Base-by-base conservation (phyloP, 2,113 vertebrate species). In the Heloderma charlesbogerti region DNA sequence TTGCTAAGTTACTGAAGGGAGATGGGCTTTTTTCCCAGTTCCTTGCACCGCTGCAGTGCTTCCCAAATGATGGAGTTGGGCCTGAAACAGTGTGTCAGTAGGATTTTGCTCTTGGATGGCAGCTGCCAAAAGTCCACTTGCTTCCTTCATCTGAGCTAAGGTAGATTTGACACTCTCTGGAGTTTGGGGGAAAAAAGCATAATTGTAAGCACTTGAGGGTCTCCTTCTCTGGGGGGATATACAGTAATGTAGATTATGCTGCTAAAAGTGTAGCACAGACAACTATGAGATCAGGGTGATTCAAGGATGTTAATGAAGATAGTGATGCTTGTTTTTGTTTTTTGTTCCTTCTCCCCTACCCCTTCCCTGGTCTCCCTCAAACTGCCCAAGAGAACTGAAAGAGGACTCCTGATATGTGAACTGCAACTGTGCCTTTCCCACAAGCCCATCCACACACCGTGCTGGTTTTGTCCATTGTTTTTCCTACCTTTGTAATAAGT, bases 161-260 rank as follows among this genome's bases (percentile, higher is more conserved):
- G 75, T 48, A 29, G 0, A 0, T 0, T 40, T 71, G 78, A 63
- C 85, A 45, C 72, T 86, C 18, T 1, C 8, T 67, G 31, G 10
- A 48, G 25, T 51, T 22, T 37, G 6, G n/a, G n/a, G n/a, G 48
- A 27, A 57, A 43, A 27, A 51, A 66, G 29, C 45, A 67, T 66
- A 37, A 34, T 71, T 72, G 25, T 60, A 82, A 84, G 57, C 72
- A 67, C 34, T 67, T 66, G 43, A 67, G 34, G 20, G 15, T 51
- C 45, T 45, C 37, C 20, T 40, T 74, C 4, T 31, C 18, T 78
- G 34, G 63, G 51, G 7, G 51, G 31, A 88, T 69, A 48, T n/a
- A n/a, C n/a, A n/a, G n/a, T 12, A 87, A 34, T 82, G 22, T 37
- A 2, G 27, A 48, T 66, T 40, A 9, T 29, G 31, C 37, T 80